These are phyloP conservation scores for Oophaga pumilio DNA, from an alignment of 2,113 vertebrate species.

Conservation along the genomic window DNA sequence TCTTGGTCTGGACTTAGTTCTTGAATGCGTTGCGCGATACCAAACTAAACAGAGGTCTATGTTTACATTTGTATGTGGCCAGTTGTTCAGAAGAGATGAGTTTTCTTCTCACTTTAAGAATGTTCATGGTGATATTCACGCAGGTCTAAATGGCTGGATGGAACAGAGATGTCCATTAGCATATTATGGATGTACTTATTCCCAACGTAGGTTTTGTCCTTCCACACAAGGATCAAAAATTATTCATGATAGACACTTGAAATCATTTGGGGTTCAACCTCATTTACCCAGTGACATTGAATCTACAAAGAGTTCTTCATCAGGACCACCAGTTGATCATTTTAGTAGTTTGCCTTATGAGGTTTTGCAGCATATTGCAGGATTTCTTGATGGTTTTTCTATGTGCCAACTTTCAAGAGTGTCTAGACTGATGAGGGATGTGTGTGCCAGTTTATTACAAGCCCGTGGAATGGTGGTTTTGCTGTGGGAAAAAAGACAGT, in stretches of 20 bases:
- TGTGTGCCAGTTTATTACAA: slow-evolving; percentile 93
- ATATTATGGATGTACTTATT: slow-evolving; percentile 96
- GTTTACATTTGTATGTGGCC: slow-evolving; percentile 97
- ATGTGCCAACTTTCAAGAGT: slow-evolving; percentile 94
- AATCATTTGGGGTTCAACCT: slow-evolving; percentile 91
- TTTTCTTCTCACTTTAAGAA: slow-evolving; percentile 97
- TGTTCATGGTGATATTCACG: slow-evolving; percentile 95
- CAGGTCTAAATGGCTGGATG: slow-evolving; percentile 98
- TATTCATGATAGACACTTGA: slow-evolving; percentile 88
- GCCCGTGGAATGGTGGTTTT: slow-evolving; percentile 93
- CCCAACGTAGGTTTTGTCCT: slow-evolving; percentile 92
- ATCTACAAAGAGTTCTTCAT: slow-evolving; percentile 69
- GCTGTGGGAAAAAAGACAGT: slow-evolving; percentile 85
- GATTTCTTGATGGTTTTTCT: slow-evolving; percentile 96
- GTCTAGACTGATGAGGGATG: slow-evolving; percentile 91
- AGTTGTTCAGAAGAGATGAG: slow-evolving; percentile 93
- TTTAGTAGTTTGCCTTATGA: slow-evolving; percentile 91
- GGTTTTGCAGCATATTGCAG: slow-evolving; percentile 89
- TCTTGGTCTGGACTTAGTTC: slow-evolving; percentile 88
- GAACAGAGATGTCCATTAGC: slow-evolving; percentile 95
- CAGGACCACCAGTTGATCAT: slow-evolving; percentile 78
- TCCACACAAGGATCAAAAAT: slow-evolving; percentile 84
- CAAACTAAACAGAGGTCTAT: slow-evolving; percentile 97
- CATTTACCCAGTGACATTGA: slow-evolving; percentile 76
- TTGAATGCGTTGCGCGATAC: slow-evolving; percentile 92